These are phyloP conservation scores for Aythya baeri DNA, from an alignment of 2,113 vertebrate genomes.

Conservation along the genomic window DNA sequence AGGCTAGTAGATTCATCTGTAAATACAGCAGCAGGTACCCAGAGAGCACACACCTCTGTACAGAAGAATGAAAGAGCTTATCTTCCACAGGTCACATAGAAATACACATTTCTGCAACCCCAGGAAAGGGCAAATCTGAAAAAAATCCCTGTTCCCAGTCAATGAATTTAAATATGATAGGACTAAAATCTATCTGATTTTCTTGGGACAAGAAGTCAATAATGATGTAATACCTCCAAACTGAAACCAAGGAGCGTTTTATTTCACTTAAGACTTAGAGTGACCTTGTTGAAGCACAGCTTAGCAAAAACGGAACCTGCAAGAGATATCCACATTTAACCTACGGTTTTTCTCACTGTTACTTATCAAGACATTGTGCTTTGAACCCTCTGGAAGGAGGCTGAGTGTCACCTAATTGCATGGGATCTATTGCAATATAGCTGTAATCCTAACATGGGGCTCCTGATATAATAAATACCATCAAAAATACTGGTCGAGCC, in stretches of 20 bases:
- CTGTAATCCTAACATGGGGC: background rate
- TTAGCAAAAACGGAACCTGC: background rate
- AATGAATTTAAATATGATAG: background rate
- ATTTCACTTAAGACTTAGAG: constrained; percentile 27
- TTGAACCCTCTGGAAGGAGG: background rate
- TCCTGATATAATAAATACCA: background rate
- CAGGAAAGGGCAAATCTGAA: background rate
- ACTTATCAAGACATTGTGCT: background rate
- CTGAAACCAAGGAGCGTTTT: background rate
- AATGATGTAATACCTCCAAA: constrained; percentile 37
- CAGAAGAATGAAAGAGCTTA: background rate
- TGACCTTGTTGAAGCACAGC: background rate
- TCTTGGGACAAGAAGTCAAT: constrained; percentile 42
- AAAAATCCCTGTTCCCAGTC: background rate
- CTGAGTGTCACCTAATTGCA: background rate
- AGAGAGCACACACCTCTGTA: background rate
- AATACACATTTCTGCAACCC: background rate
- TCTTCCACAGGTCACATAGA: background rate
- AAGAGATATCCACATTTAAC: background rate
- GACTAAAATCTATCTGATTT: constrained; percentile 18
- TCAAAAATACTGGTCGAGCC: background rate
- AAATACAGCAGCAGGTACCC: background rate
- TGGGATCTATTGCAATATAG: background rate
- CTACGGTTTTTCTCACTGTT: background rate
- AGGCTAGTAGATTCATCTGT: background rate